phyloP scores from a whole-genome alignment of 2,888 invertebrate genomes.

The Amorpha juglandis region DNA sequence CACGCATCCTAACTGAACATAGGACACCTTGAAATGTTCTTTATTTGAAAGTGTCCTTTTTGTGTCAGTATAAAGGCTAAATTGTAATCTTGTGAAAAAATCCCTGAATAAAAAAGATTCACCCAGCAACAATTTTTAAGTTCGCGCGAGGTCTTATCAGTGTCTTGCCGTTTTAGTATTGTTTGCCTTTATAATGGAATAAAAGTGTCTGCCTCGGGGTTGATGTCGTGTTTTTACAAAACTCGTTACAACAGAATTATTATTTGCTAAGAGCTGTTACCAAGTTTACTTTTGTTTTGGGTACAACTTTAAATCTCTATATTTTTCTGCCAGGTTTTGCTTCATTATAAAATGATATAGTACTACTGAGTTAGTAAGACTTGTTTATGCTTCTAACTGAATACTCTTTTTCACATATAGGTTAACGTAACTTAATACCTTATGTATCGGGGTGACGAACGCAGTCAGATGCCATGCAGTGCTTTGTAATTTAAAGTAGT shows the following conservation, averaged over 20 bases:
- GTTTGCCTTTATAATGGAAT: conserved; percentile 29
- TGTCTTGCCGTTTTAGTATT: conserved; percentile 19
- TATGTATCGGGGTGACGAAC: too few species aligned
- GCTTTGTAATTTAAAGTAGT: too few species aligned
- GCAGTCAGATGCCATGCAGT: too few species aligned
- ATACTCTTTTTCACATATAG: too few species aligned
- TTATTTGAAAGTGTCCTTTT: too few species aligned
- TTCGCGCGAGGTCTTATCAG: neutral
- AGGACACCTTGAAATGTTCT: too few species aligned
- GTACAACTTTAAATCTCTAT: neutral
- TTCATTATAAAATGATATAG: neutral
- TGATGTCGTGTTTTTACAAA: conserved; percentile 29
- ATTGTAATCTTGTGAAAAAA: too few species aligned
- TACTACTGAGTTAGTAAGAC: too few species aligned
- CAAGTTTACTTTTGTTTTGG: neutral
- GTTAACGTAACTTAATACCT: too few species aligned
- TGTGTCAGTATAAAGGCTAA: too few species aligned
- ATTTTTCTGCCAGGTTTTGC: neutral
- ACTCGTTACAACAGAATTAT: conserved; percentile 38
- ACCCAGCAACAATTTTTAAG: neutral
- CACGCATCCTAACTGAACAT: too few species aligned
- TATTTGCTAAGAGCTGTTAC: conserved; percentile 37
- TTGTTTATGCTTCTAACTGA: neutral
- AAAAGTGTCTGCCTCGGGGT: conserved; percentile 20
- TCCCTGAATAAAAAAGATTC: too few species aligned